phyloP scores from a whole-genome alignment of 2,113 vertebrate species.

The Acrocephalus kingi region DNA sequence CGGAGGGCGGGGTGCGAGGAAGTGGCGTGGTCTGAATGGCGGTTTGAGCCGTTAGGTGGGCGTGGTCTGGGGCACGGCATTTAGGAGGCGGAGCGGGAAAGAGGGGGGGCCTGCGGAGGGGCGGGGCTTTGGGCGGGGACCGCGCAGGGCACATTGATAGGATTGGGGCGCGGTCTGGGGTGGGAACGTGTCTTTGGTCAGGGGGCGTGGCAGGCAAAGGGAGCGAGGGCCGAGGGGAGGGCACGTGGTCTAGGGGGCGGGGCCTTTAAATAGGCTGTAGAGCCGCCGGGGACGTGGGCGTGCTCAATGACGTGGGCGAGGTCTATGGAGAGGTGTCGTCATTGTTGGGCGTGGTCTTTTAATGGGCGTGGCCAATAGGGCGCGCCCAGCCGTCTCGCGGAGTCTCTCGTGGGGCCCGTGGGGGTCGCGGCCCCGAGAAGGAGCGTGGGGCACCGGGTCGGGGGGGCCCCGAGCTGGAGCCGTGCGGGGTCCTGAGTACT shows the following conservation, averaged over 20 bases:
- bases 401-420: no score
- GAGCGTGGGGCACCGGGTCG: fast-evolving
- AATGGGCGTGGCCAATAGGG: fast-evolving
- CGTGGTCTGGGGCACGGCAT: not conserved
- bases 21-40: no score
- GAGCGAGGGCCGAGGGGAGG: not conserved
- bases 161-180: not conserved
- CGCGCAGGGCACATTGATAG: not conserved
- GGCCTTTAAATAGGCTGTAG: not conserved
- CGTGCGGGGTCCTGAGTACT: not conserved
- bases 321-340: fast-evolving
- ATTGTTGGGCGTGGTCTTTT: fast-evolving
- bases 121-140: not conserved
- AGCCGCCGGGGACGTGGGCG: fast-evolving
- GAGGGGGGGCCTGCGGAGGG: not conserved
- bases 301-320: not conserved
- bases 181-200: not conserved
- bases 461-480: fast-evolving
- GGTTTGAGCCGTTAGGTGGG: not conserved
- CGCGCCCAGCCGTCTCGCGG: no score
- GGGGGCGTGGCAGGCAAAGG: not conserved
- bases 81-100: no score
- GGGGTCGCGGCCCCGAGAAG: not conserved
- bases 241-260: not conserved
- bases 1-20: no score